A percentile compares a stretch with the other conserved stretches of the same genome.
phyloP scores from a whole-genome alignment of 2,113 vertebrate species.

The Rhodinocichla rosea region DNA sequence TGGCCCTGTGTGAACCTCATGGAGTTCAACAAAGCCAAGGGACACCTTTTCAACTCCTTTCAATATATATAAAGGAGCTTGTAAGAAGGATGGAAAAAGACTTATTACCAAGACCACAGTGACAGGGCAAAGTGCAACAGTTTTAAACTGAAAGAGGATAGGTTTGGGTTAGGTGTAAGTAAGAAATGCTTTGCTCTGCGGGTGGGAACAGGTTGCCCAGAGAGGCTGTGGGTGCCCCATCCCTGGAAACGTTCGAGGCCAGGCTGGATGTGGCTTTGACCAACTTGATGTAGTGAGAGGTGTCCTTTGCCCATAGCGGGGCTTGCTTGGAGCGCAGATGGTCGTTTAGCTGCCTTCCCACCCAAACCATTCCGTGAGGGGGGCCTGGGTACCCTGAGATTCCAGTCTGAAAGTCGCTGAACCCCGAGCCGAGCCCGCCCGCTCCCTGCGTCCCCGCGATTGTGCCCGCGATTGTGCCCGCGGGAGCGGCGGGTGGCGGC shows the following conservation, averaged over 20 bases:
- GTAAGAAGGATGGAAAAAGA: background rate
- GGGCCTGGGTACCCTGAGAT: rapidly evolving
- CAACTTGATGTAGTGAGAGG: rapidly evolving
- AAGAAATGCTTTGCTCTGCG: rapidly evolving
- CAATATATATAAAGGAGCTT: background rate
- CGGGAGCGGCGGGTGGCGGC: background rate
- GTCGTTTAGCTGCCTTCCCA: background rate
- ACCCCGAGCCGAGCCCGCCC: rapidly evolving
- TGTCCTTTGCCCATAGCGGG: background rate
- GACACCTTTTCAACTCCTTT: background rate
- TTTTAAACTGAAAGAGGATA: background rate
- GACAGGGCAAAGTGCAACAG: background rate
- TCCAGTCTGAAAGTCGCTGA: rapidly evolving
- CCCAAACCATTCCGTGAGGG: too few relatives aligned
- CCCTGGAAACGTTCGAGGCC: background rate
- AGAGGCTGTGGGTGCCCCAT: background rate
- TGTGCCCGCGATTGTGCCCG: background rate
- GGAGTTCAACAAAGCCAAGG: background rate
- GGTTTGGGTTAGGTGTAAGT: background rate
- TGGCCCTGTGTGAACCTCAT: background rate
- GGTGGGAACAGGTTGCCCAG: background rate
- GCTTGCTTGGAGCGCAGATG: rapidly evolving
- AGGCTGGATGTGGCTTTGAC: background rate
- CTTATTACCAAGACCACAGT: background rate
- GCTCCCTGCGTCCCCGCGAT: background rate